These are phyloP conservation scores for Salticus scenicus DNA, from an alignment of 2,888 invertebrate genomes.

Conservation along the genomic window DNA sequence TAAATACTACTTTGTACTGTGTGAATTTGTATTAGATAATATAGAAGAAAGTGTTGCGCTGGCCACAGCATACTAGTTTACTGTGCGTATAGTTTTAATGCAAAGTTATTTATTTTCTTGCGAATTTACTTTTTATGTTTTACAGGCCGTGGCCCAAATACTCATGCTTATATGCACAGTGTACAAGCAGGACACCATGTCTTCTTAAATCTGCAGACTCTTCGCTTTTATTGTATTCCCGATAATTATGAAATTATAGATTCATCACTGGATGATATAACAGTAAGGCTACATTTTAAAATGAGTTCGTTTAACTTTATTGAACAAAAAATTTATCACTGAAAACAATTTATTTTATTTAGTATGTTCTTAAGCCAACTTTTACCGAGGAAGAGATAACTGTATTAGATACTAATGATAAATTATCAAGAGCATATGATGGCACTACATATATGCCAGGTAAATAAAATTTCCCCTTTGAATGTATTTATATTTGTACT, in stretches of 20 bases:
- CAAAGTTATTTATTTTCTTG: no score
- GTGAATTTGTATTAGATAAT: no score
- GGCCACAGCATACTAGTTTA: no score
- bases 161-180: slow-evolving; percentile 99
- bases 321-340: not conserved
- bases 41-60: no score
- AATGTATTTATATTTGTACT: not conserved
- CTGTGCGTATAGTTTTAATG: no score
- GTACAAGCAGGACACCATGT: slow-evolving; percentile 99
- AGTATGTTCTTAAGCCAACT: slow-evolving; percentile 97
- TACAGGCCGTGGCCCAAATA: slow-evolving; percentile 95
- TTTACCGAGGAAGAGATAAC: slow-evolving; percentile 89
- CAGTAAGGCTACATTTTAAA: slow-evolving; percentile 74
- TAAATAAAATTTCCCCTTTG: slow-evolving; percentile 30
- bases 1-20: no score
- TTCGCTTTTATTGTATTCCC: slow-evolving; percentile 98
- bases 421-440: slow-evolving; percentile 95
- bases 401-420: slow-evolving; percentile 86
- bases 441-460: slow-evolving; percentile 97
- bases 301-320: no score
- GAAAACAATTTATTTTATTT: slow-evolving; percentile 68
- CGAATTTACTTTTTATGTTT: no score
- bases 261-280: slow-evolving; percentile 97
- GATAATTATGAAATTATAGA: slow-evolving; percentile 99
- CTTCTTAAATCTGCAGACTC: slow-evolving; percentile 94